Percentiles rank a stretch among this genome's conserved stretches.
Conservation (phyloP, 2,888 invertebrate genomes). For the Drosophila kanekoi region DNA sequence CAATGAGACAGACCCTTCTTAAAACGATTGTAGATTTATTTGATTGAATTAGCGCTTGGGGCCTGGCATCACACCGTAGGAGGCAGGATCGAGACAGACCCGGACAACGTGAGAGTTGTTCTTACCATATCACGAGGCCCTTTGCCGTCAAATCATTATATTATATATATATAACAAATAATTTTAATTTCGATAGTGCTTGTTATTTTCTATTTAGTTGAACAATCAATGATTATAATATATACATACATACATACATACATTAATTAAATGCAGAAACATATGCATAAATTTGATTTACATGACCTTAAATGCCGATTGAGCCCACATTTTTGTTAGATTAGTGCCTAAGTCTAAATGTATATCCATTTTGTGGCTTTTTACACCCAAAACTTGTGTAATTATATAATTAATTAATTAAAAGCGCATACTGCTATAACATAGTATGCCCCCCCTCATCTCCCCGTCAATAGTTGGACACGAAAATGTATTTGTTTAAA, state of each 20-base stretch:
- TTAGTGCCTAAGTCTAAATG: conserved; percentile 76
- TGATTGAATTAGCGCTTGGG: conserved; percentile 24
- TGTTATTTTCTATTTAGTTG: conserved; percentile 78
- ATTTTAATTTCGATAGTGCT: conserved; percentile 63
- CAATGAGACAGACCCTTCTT: conserved; percentile 18
- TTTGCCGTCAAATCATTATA: conserved; percentile 33
- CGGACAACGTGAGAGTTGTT: conserved; percentile 42
- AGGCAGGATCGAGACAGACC: conserved; percentile 11
- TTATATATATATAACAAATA: conserved; percentile 15
- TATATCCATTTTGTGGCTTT: conserved; percentile 71
- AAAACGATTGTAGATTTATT: conserved; percentile 42
- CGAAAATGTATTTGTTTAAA: conserved; percentile 30
- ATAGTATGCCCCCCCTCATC: conserved; percentile 3
- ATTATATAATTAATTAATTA: conserved; percentile 18
- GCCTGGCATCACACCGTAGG: conserved; percentile 27
- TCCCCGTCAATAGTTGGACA: not conserved
- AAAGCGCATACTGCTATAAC: not conserved
- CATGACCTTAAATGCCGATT: conserved; percentile 32
- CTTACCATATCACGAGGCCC: conserved; percentile 68
- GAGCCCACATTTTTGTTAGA: conserved; percentile 76
- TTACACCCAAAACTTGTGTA: conserved; percentile 74
- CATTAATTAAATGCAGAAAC: conserved; percentile 30
- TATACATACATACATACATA: conserved; percentile 43
- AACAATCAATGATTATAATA: conserved; percentile 39
- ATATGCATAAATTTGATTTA: conserved; percentile 32